Evolutionary conservation across 2,888 invertebrate species (phyloP).

Genomic region (Exocentrus adspersus): DNA sequence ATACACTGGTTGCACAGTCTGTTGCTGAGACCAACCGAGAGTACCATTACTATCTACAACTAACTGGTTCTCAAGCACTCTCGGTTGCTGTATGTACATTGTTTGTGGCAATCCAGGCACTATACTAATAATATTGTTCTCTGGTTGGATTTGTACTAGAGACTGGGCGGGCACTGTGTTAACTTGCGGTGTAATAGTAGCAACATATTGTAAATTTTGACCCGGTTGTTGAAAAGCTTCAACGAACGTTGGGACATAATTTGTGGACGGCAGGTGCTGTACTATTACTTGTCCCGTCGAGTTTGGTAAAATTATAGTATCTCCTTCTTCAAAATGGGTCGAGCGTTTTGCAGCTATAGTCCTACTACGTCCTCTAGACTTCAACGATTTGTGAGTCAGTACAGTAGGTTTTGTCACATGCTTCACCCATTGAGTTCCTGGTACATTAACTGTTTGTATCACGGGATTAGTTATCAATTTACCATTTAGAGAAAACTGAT

Average conservation of each 20-base stretch:
- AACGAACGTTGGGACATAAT: conserved; percentile 72
- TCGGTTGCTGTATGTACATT: conserved; percentile 59
- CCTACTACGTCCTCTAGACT: conserved; percentile 50
- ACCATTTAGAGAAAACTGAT: conserved; percentile 55
- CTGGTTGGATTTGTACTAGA: conserved; percentile 65
- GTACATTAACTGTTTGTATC: conserved; percentile 51
- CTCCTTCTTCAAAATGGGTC: conserved; percentile 39
- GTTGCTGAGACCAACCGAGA: conserved; percentile 60
- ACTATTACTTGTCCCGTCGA: conserved; percentile 70
- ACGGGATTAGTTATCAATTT: conserved; percentile 53
- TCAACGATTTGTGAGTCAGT: conserved; percentile 51
- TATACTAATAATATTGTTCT: conserved; percentile 59
- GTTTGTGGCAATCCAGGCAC: conserved; percentile 59
- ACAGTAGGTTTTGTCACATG: conserved; percentile 51
- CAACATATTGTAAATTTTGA: conserved; percentile 80
- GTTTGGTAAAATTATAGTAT: conserved; percentile 42
- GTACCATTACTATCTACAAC: conserved; percentile 61
- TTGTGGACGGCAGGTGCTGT: conserved; percentile 68
- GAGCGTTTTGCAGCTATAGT: conserved; percentile 47
- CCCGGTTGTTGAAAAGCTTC: conserved; percentile 77
- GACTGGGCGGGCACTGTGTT: conserved; percentile 54
- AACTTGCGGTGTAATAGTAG: conserved; percentile 72
- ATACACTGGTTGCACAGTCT: conserved; percentile 70
- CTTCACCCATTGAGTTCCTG: conserved; percentile 55
- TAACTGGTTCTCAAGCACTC: conserved; percentile 58